phyloP scores from a whole-genome alignment of 2,113 vertebrate genomes.

The Orycteropus afer region DNA sequence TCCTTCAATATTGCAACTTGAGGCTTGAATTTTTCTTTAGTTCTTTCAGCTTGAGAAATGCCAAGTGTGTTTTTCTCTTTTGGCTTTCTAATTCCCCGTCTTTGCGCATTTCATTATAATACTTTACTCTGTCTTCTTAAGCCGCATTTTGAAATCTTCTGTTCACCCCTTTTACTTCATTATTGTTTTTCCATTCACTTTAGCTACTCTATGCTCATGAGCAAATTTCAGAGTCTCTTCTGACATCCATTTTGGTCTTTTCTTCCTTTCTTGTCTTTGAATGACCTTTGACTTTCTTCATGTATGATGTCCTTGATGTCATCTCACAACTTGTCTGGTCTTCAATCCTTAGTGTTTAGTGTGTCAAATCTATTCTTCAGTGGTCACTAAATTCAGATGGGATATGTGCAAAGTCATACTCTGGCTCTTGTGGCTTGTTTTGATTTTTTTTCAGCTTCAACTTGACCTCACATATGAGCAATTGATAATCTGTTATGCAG shows the following conservation, averaged over 20 bases:
- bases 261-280: not conserved
- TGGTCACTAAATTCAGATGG: not conserved
- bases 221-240: not conserved
- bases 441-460: not conserved
- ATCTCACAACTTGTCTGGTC: not conserved
- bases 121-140: not conserved
- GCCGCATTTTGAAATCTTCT: not conserved
- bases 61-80: not conserved
- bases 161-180: not conserved
- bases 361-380: not conserved
- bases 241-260: not conserved
- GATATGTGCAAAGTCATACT: not conserved
- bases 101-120: not conserved
- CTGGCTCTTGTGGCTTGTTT: not conserved
- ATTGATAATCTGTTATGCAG: not conserved
- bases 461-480: not conserved
- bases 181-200: not conserved
- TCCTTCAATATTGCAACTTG: not conserved
- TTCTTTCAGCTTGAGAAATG: not conserved
- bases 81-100: not conserved
- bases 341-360: too few species aligned
- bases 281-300: not conserved
- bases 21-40: not conserved
- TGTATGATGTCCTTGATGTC: not conserved
- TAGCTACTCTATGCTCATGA: not conserved